These are phyloP conservation scores for Caracal caracal DNA, from an alignment of 2,113 vertebrate genomes.

Conservation along the genomic window DNA sequence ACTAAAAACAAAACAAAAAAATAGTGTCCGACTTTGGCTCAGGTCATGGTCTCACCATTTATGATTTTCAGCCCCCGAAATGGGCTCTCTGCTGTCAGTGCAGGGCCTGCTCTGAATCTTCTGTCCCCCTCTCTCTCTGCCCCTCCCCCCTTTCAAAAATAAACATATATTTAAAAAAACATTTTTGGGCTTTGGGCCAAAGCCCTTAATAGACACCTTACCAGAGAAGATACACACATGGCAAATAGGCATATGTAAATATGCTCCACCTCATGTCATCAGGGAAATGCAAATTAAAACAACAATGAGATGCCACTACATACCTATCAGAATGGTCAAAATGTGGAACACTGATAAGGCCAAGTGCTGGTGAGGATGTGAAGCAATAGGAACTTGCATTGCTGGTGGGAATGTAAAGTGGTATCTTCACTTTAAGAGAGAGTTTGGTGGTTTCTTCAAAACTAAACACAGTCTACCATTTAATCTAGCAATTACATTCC, in stretches of 20 bases:
- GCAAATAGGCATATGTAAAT: not conserved
- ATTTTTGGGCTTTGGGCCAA: not conserved
- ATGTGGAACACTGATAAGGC: not conserved
- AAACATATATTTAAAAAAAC: too few species aligned
- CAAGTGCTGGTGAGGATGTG: not conserved
- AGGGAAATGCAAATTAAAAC: not conserved
- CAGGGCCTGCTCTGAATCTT: too few species aligned
- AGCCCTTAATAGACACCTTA: not conserved
- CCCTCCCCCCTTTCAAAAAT: too few species aligned
- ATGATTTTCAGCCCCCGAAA: too few species aligned
- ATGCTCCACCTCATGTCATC: not conserved
- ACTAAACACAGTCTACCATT: not conserved
- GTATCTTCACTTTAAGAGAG: not conserved
- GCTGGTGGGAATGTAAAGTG: not conserved
- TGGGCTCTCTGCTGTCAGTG: too few species aligned
- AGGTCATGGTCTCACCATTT: too few species aligned
- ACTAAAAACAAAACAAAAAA: too few species aligned
- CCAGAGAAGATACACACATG: not conserved
- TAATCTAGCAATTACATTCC: not conserved
- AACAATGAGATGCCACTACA: not conserved
- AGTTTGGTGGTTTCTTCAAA: not conserved
- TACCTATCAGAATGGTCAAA: not conserved
- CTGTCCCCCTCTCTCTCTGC: too few species aligned
- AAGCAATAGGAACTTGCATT: not conserved
- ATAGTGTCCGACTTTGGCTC: too few species aligned